Evolutionary conservation across 2,797 vertebrate species (phyloP).

Genomic region (Lateolabrax maculatus): DNA sequence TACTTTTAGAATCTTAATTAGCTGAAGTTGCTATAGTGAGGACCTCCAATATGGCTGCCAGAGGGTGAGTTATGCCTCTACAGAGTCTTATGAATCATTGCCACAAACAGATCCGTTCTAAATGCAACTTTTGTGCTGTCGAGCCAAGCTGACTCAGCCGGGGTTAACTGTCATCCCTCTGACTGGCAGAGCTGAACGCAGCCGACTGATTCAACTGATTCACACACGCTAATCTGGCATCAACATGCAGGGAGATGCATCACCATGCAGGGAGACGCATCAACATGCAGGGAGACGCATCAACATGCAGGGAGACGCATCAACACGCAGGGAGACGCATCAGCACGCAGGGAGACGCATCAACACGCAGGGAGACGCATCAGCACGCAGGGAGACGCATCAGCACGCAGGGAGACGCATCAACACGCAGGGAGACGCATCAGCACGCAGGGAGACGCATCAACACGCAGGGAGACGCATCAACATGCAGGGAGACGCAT

Average conservation of each 20-base stretch:
- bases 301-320: too few species aligned
- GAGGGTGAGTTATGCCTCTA: neutral
- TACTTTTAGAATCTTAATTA: neutral
- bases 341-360: too few species aligned
- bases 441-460: too few species aligned
- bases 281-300: too few species aligned
- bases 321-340: too few species aligned
- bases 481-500: too few species aligned
- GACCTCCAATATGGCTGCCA: neutral
- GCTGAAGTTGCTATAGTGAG: neutral
- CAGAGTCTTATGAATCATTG: neutral
- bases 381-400: too few species aligned
- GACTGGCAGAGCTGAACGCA: neutral
- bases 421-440: too few species aligned
- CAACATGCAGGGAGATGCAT: neutral
- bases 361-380: too few species aligned
- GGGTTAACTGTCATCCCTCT: neutral
- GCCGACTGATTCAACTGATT: neutral
- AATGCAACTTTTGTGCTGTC: neutral
- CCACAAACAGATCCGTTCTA: neutral
- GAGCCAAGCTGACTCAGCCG: slow-evolving; percentile 1
- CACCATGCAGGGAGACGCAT: too few species aligned
- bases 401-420: too few species aligned
- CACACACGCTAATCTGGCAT: neutral
- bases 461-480: too few species aligned